These are phyloP conservation scores for Ophion ventricosus DNA, from an alignment of 2,888 invertebrate species.

Conservation along the genomic window DNA sequence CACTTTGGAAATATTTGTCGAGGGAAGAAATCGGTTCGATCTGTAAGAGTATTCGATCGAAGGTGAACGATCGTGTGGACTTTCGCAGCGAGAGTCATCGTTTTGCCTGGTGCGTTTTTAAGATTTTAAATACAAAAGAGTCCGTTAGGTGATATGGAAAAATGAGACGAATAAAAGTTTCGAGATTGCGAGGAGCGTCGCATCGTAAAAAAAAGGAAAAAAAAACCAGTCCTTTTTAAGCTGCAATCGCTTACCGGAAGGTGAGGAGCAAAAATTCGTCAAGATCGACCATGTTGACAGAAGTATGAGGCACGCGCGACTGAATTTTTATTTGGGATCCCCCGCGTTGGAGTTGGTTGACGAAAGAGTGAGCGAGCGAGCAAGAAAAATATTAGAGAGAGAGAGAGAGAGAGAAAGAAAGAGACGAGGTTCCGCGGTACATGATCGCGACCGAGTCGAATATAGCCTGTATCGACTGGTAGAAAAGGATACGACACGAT, in stretches of 20 bases:
- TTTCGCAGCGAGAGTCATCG: no score
- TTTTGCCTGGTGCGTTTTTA: no score
- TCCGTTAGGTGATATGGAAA: no score
- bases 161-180: no score
- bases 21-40: no score
- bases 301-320: slow-evolving; percentile 59
- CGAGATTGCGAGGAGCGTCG: no score
- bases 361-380: slow-evolving; percentile 18
- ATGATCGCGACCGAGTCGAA: not conserved
- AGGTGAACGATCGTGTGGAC: no score
- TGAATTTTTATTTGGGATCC: slow-evolving; percentile 65
- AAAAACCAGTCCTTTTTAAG: not conserved
- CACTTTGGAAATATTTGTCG: no score
- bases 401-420: slow-evolving; percentile 3
- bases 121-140: no score
- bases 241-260: slow-evolving; percentile 69
- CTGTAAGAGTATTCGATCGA: no score
- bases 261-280: slow-evolving; percentile 72
- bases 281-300: slow-evolving; percentile 72
- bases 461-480: not conserved
- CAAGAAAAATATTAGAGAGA: not conserved
- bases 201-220: not conserved
- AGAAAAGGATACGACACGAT: not conserved
- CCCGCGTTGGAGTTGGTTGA: slow-evolving; percentile 30
- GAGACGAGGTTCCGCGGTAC: not conserved